phyloP scores from a whole-genome alignment of 2,113 vertebrate species.

The Meriones unguiculatus region DNA sequence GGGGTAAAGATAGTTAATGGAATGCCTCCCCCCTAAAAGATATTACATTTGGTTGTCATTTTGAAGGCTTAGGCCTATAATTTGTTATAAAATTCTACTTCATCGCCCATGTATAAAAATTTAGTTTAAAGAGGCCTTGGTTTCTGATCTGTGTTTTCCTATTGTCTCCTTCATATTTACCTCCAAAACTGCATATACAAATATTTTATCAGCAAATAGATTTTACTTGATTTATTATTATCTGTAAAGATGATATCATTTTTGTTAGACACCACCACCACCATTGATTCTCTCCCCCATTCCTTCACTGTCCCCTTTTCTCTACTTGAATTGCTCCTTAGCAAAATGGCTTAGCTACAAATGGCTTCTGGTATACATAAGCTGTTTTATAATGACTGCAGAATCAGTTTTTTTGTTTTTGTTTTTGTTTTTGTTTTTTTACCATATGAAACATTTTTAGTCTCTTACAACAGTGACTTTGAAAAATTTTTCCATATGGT shows the following conservation, averaged over 20 bases:
- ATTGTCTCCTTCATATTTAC: background rate
- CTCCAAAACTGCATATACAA: background rate
- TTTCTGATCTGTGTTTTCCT: background rate
- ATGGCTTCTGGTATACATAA: background rate
- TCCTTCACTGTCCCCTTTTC: background rate
- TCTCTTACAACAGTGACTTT: background rate
- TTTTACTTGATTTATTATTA: background rate
- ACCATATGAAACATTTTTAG: background rate
- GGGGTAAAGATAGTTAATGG: background rate
- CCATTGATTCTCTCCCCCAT: background rate
- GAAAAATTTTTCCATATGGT: background rate
- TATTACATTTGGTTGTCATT: background rate
- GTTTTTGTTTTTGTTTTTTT: background rate
- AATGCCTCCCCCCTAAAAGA: background rate
- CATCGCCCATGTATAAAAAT: background rate
- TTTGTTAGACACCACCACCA: background rate
- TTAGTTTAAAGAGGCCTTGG: background rate
- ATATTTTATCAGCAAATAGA: background rate
- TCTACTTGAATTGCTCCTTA: background rate
- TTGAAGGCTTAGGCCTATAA: background rate
- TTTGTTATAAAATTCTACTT: background rate
- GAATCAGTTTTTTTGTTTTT: background rate
- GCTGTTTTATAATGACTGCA: background rate
- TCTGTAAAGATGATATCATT: background rate
- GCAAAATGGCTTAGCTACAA: background rate